phyloP scores from a whole-genome alignment of 1,140 invertebrate genomes.

The Chionoecetes opilio region DNA sequence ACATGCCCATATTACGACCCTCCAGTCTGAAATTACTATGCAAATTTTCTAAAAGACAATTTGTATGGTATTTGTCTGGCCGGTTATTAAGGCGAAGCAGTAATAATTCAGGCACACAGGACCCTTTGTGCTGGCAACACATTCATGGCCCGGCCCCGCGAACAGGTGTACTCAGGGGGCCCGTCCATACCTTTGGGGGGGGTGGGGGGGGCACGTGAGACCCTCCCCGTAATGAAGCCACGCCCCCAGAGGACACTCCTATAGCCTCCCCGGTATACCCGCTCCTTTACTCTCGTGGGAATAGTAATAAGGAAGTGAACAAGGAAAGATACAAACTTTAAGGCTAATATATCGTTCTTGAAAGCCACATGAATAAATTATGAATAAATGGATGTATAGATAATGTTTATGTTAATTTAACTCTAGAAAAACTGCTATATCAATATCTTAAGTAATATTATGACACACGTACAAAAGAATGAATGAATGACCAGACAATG shows the following conservation, averaged over 20 bases:
- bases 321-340: no score
- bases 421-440: no score
- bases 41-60: slow-evolving; percentile 59
- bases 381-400: no score
- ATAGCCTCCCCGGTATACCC: no score
- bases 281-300: neutral
- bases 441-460: no score
- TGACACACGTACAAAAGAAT: no score
- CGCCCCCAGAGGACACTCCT: neutral
- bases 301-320: neutral
- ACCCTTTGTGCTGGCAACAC: slow-evolving; percentile 37
- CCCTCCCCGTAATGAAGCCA: neutral
- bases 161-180: neutral
- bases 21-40: slow-evolving; percentile 46
- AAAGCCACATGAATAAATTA: no score
- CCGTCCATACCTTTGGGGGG: neutral
- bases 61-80: slow-evolving; percentile 39
- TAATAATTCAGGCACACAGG: slow-evolving; percentile 33
- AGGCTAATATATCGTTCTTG: no score
- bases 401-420: no score
- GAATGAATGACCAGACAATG: no score
- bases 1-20: slow-evolving; percentile 41
- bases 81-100: neutral
- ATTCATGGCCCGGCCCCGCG: neutral
- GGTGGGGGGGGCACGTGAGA: neutral